Evolutionary conservation across 1,140 invertebrate genomes (phyloP).

Genomic region (Calycopis cecrops): DNA sequence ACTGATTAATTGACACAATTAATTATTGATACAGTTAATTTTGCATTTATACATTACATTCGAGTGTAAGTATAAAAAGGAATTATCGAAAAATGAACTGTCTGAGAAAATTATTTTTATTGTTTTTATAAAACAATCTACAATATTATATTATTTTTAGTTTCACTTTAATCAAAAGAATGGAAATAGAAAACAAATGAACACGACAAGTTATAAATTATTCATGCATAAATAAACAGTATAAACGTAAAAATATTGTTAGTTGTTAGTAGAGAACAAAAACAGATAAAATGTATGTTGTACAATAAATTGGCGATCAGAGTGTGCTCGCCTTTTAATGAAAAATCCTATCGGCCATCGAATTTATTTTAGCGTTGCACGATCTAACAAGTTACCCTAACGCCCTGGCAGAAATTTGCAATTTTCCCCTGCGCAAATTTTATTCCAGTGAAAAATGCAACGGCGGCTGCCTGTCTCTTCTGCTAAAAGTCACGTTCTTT

Average conservation of each 20-base stretch:
- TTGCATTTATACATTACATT: no score
- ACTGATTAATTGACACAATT: no score
- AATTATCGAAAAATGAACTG: no score
- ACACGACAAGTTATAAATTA: no score
- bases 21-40: no score
- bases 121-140: no score
- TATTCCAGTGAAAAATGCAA: conserved; percentile 44
- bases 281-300: conserved; percentile 14
- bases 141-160: no score
- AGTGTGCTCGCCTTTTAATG: conserved; percentile 24
- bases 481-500: conserved; percentile 43
- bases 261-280: conserved; percentile 8
- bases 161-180: no score
- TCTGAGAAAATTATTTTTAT: no score
- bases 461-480: conserved; percentile 33
- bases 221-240: no score
- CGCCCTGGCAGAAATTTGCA: conserved; percentile 41
- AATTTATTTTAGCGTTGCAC: conserved; percentile 25
- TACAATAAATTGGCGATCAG: conserved; percentile 20
- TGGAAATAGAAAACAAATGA: no score
- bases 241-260: conserved; percentile 17
- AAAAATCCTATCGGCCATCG: conserved; percentile 31
- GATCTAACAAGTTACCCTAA: conserved; percentile 28
- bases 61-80: no score
- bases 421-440: conserved; percentile 40